Evolutionary conservation across 2,113 vertebrate genomes (phyloP).

Genomic region (Pangasianodon gigas): DNA sequence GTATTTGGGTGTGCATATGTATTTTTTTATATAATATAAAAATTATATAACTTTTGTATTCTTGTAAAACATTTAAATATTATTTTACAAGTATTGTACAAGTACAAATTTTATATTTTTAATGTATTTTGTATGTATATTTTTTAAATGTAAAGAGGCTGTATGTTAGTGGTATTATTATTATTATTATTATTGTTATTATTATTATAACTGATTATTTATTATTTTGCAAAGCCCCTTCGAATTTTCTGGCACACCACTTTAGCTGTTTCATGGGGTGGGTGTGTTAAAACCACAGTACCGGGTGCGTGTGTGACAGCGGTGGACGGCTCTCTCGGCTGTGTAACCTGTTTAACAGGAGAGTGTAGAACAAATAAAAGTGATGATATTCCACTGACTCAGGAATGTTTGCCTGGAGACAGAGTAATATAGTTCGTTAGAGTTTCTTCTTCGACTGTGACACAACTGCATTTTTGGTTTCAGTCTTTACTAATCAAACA

Average conservation of each 20-base stretch:
- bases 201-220: no score
- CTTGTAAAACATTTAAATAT: neutral
- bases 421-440: neutral
- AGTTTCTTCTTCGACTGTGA: neutral
- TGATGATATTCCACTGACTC: neutral
- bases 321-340: neutral
- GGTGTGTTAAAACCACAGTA: neutral
- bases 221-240: neutral
- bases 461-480: neutral
- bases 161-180: neutral
- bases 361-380: neutral
- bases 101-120: no score
- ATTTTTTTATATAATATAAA: neutral
- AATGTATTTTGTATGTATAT: no score
- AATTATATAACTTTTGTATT: neutral
- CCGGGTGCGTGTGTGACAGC: neutral
- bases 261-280: neutral
- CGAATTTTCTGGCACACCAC: neutral
- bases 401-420: neutral
- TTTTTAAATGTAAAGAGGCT: no score
- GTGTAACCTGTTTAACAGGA: constrained; percentile 14
- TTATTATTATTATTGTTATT: neutral
- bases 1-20: neutral
- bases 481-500: neutral
- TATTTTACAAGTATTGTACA: neutral